Percentiles rank a stretch among this genome's conserved stretches.
These are phyloP conservation scores for Okapia johnstoni DNA, from an alignment of 2,113 vertebrate genomes.

Conservation along the genomic window DNA sequence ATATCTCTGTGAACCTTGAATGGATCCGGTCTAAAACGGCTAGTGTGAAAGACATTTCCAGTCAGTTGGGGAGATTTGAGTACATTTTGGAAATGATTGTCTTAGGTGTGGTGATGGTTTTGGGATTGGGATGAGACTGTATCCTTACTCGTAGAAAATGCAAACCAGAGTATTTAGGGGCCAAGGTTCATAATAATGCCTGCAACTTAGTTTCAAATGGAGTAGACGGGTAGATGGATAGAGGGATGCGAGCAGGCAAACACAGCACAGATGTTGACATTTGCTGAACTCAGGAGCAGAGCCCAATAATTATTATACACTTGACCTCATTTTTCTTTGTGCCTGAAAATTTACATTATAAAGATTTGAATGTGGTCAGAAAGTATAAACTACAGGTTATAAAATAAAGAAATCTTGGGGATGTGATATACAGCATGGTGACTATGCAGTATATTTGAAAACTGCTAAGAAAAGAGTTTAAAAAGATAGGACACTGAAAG, in stretches of 20 bases:
- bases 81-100: not conserved
- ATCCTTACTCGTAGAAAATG: not conserved
- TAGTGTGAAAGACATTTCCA: not conserved
- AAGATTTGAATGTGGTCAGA: not conserved
- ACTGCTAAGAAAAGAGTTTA: not conserved
- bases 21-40: not conserved
- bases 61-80: not conserved
- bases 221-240: too few species aligned
- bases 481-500: too few species aligned
- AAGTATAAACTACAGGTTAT: not conserved
- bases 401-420: not conserved
- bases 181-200: not conserved
- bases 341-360: too few species aligned
- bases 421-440: not conserved
- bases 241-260: not conserved
- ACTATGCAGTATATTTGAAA: not conserved
- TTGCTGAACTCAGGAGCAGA: not conserved
- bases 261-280: not conserved
- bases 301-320: accelerated
- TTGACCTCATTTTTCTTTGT: not conserved
- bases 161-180: not conserved
- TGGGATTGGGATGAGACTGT: not conserved
- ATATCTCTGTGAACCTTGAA: not conserved
- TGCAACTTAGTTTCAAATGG: not conserved
- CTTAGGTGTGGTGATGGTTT: too few species aligned